phyloP scores from a whole-genome alignment of 2,888 invertebrate genomes.

The Chrysolina haemoptera region DNA sequence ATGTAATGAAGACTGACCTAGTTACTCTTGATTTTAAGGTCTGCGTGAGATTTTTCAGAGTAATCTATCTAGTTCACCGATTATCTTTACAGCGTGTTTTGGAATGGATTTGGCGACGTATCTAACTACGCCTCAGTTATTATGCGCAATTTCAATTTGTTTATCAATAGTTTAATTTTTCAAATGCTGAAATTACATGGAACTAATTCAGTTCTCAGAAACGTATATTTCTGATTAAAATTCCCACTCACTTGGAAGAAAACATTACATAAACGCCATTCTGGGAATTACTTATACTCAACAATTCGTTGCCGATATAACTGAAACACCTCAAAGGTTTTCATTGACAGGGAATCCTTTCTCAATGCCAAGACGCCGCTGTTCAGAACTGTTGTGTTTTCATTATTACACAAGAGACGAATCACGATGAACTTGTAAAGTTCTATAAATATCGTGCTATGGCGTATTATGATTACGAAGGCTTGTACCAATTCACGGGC shows the following conservation, averaged over 20 bases:
- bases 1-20: constrained; percentile 59
- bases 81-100: constrained; percentile 36
- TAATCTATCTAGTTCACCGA: constrained; percentile 42
- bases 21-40: constrained; percentile 50
- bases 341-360: background rate
- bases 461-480: constrained; percentile 43
- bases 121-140: constrained; percentile 41
- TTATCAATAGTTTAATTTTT: constrained; percentile 45
- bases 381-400: constrained; percentile 29
- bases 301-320: background rate
- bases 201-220: constrained; percentile 41
- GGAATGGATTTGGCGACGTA: constrained; percentile 41
- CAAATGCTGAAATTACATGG: constrained; percentile 41
- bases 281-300: constrained; percentile 26
- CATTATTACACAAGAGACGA: constrained; percentile 36
- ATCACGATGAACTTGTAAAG: constrained; percentile 40
- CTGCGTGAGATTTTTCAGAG: constrained; percentile 43
- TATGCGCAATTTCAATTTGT: constrained; percentile 48
- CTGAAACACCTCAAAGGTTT: background rate
- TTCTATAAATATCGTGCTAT: constrained; percentile 40
- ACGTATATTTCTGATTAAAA: constrained; percentile 25
- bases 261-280: constrained; percentile 31
- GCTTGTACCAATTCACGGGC: constrained; percentile 31
- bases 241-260: constrained; percentile 12
- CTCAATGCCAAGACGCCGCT: constrained; percentile 10